phyloP scores from a whole-genome alignment of 2,797 vertebrate genomes.

The Chiroxiphia lanceolata region DNA sequence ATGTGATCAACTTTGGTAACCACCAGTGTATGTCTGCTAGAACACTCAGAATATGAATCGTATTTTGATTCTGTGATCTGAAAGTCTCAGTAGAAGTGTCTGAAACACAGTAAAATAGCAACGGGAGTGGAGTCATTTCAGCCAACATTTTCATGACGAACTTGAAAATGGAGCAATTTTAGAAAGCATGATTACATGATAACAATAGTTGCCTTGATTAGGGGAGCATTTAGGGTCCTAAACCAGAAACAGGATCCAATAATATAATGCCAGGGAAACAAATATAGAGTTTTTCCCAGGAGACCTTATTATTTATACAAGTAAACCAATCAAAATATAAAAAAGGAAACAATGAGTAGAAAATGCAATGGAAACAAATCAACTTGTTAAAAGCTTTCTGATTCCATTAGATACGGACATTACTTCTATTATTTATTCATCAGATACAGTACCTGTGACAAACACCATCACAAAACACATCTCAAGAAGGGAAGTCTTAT shows the following conservation, averaged over 20 bases:
- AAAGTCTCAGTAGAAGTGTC: not conserved
- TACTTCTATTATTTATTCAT: not conserved
- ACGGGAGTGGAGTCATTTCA: not conserved
- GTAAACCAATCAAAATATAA: not conserved
- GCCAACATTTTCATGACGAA: not conserved
- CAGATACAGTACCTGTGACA: not conserved
- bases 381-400: constrained; percentile 6
- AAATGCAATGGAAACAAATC: not conserved
- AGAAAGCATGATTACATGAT: not conserved
- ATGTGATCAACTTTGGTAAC: not conserved
- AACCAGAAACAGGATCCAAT: not conserved
- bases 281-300: not conserved
- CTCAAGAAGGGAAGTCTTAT: not conserved
- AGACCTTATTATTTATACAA: not conserved
- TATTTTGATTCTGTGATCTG: not conserved
- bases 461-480: not conserved
- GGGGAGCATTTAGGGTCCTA: not conserved
- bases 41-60: not conserved
- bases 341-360: not conserved
- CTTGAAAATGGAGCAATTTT: not conserved
- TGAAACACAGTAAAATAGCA: not conserved
- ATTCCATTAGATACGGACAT: not conserved
- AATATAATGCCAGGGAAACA: not conserved
- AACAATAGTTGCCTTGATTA: not conserved
- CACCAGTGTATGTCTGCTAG: not conserved